Evolutionary conservation across 1,140 invertebrate species (phyloP).

Genomic region (Mercenaria mercenaria): DNA sequence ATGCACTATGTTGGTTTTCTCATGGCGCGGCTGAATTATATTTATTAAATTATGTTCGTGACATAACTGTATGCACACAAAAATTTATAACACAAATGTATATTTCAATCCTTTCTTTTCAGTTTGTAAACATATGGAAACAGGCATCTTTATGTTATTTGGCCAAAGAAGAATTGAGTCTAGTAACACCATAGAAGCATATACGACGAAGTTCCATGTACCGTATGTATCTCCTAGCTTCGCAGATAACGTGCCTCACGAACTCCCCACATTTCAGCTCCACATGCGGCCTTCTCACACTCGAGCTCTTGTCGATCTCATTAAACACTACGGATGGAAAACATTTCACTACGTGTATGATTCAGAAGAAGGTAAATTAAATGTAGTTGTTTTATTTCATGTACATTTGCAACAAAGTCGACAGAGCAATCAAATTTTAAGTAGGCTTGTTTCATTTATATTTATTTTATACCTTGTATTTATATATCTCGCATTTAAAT

Average conservation of each 20-base stretch:
- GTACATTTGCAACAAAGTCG: too few relatives aligned
- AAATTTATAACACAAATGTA: too few relatives aligned
- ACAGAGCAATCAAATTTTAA: too few relatives aligned
- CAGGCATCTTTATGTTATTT: conserved; percentile 95
- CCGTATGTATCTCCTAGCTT: conserved; percentile 91
- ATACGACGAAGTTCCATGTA: conserved; percentile 98
- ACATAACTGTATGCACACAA: too few relatives aligned
- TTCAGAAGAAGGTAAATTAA: conserved; percentile 95
- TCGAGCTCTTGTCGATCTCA: conserved; percentile 96
- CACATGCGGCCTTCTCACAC: conserved; percentile 96
- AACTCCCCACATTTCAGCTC: conserved; percentile 68
- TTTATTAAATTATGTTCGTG: too few relatives aligned
- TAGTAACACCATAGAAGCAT: conserved; percentile 97
- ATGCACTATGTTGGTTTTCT: too few relatives aligned
- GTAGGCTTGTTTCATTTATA: too few relatives aligned
- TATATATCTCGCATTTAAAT: too few relatives aligned
- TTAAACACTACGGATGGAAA: conserved; percentile 95
- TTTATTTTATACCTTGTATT: too few relatives aligned
- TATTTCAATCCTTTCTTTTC: conserved; percentile 88
- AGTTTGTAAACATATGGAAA: conserved; percentile 97
- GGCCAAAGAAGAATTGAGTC: conserved; percentile 96
- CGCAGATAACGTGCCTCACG: conserved; percentile 15
- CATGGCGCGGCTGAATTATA: too few relatives aligned
- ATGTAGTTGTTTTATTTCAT: too few relatives aligned
- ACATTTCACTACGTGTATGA: conserved; percentile 98